Base-by-base conservation (phyloP, 2,888 invertebrate species). In the Eupithecia tripunctaria region DNA sequence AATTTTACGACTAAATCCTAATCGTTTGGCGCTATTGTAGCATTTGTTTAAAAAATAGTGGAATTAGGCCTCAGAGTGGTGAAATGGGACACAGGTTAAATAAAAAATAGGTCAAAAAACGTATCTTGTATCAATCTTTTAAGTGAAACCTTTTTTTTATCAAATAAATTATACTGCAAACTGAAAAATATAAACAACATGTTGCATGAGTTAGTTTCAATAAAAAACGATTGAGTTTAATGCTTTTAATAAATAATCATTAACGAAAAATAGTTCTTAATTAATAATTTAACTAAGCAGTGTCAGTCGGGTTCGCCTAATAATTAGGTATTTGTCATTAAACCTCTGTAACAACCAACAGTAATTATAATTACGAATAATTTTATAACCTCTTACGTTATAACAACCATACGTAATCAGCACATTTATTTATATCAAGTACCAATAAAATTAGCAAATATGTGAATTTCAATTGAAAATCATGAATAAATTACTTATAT, bases 241-340 rank as follows among this genome's bases (percentile, higher is more conserved):
- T 89, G 41, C 12, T 51, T 76, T 74, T 73, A 75, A 64, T 68
- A 43, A 69, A 74, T 72, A 70, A 90, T 90, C 85, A 51, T 63
- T 15, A 64, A 60, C 29, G 68, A 71, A 70, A 32, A 43, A 41
- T 60, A 25, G 63, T 1, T 25, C n/a, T 32, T 62, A 70, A 76
- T 62, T 68, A 66, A 60, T 67, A 71, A 69, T 66, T 73, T 71
- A 75, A 72, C 73, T 85, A 88, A 78, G 84, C 85, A 86, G 85
- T 85, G 82, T 91, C 93, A 92, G 92, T 92, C 91, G 82, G 85
- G 85, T 88, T 85, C 81, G 79, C 83, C 82, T 88, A 86, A 82
- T 63, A 47, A 70, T 67, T 83, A 85, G 56, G 25, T 83, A 84
- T 86, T 81, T 38, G 72, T 80, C 81, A 80, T 78, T 77, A 74